Evolutionary conservation across 2,797 vertebrate species (phyloP).

Genomic region (Tinamus major): DNA sequence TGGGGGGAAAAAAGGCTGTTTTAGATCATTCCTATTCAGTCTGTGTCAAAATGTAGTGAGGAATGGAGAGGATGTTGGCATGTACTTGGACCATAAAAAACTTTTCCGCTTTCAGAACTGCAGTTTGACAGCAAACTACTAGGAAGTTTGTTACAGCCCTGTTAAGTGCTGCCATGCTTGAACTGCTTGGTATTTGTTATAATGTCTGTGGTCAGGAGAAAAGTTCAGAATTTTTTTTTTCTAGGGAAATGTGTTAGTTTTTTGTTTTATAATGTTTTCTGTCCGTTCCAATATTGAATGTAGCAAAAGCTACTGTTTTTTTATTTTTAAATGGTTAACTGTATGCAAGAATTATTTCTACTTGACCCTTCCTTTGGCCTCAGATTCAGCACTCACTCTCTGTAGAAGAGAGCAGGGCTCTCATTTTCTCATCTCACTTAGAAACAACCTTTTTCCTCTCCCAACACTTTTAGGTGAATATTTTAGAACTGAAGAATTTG

Average conservation of each 20-base stretch:
- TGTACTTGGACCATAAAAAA: neutral
- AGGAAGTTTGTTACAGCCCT: neutral
- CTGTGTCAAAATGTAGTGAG: neutral
- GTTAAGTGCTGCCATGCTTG: neutral
- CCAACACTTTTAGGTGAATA: conserved; percentile 84
- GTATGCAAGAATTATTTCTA: neutral
- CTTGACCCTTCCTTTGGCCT: neutral
- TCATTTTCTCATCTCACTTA: neutral
- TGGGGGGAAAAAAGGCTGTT: neutral
- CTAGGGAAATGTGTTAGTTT: too few relatives aligned
- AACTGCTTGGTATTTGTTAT: neutral
- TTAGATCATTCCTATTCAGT: neutral
- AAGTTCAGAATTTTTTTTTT: neutral
- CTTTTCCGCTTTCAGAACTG: neutral
- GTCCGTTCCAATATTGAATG: neutral
- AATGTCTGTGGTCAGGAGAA: neutral
- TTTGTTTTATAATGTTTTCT: neutral
- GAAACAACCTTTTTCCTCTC: neutral
- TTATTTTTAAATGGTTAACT: neutral
- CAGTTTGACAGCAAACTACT: too few relatives aligned
- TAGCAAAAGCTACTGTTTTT: neutral
- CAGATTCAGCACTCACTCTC: neutral
- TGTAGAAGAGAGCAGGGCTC: neutral
- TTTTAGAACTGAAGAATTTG: conserved; percentile 86
- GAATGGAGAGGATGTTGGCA: neutral